Base-by-base conservation (phyloP, 1,140 invertebrate species). In the Camponotus floridanus region DNA sequence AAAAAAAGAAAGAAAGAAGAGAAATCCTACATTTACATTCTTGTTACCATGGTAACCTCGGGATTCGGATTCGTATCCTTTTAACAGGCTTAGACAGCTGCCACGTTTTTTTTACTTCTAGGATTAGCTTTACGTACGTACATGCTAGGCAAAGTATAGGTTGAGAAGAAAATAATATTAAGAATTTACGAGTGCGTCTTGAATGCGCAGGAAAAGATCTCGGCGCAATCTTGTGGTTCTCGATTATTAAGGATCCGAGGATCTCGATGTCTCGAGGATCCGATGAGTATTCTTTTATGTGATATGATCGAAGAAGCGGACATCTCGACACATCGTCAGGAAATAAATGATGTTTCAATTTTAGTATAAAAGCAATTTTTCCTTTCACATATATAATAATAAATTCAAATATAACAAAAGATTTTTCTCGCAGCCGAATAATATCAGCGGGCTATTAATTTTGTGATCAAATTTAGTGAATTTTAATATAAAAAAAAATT, bases 41-140 rank as follows among this genome's bases (percentile, higher is more conserved):
- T 91, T 73, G 90, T 91, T 91, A 89, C 90, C 89, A 91, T 91
- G 90, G 90, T 91, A 91, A 91, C 90, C 87, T 91, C 88, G 88
- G 57, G 73, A 88, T 84, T 81, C 55, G 85, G 84, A 65, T 85
- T 79, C 78, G 74, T 78, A 79, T 71, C 68, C 70, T 88, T 83
- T 6, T 51, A 48, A 86, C 33, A 36, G 64, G 36, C 45, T 48
- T 18, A 76, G 51, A 79, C 85, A 87, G 68, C 76, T 57, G 59
- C 73, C 70, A 74, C 21, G 42, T 36, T 51, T 51, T 67, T 36
- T 51, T 51, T 67, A 80, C 11, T 51, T 21, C 74, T 84, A 71
- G 21, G 26, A 64, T 89, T 87, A 90, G 57, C 33, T 76, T 79
- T 70, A 80, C 71, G 36, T 31, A 68, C 26, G 51, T 88, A 88